phyloP scores from a whole-genome alignment of 2,888 invertebrate genomes.

The Parasteatoda lunata region DNA sequence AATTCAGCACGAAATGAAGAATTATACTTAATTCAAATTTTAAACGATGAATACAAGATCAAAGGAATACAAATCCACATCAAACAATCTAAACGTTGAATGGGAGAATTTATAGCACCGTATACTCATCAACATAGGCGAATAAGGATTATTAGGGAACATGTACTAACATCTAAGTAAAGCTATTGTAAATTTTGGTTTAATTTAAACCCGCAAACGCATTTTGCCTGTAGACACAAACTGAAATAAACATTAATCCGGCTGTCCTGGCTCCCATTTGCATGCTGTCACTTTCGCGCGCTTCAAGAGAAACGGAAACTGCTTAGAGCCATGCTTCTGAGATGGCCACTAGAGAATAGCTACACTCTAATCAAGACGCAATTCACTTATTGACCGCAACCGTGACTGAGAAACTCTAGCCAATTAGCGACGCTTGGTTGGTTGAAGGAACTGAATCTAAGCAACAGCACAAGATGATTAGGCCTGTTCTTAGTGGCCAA shows the following conservation, averaged over 20 bases:
- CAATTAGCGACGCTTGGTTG: slow-evolving; percentile 49
- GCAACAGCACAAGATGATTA: slow-evolving; percentile 21
- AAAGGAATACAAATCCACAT: too few species aligned
- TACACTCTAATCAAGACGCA: slow-evolving; percentile 54
- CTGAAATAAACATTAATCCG: slow-evolving; percentile 28
- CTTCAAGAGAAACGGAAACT: slow-evolving; percentile 2
- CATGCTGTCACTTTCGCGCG: slow-evolving; percentile 19
- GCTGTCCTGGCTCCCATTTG: slow-evolving; percentile 30
- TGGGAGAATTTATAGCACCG: too few species aligned
- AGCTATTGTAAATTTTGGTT: neutral
- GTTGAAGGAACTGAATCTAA: slow-evolving; percentile 21
- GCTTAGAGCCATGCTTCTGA: neutral
- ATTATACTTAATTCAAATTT: too few species aligned
- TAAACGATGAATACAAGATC: too few species aligned
- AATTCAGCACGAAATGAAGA: too few species aligned
- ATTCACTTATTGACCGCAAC: slow-evolving; percentile 65
- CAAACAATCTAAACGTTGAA: too few species aligned
- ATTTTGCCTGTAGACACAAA: slow-evolving; percentile 8
- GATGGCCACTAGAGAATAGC: slow-evolving; percentile 13
- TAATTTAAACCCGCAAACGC: neutral
- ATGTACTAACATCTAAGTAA: too few species aligned
- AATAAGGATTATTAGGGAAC: too few species aligned
- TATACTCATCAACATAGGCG: too few species aligned
- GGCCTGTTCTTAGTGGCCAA: neutral
- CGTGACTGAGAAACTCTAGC: slow-evolving; percentile 44